These are phyloP conservation scores for Enteromius radiatus DNA, from an alignment of 2,797 vertebrate species.

Conservation along the genomic window DNA sequence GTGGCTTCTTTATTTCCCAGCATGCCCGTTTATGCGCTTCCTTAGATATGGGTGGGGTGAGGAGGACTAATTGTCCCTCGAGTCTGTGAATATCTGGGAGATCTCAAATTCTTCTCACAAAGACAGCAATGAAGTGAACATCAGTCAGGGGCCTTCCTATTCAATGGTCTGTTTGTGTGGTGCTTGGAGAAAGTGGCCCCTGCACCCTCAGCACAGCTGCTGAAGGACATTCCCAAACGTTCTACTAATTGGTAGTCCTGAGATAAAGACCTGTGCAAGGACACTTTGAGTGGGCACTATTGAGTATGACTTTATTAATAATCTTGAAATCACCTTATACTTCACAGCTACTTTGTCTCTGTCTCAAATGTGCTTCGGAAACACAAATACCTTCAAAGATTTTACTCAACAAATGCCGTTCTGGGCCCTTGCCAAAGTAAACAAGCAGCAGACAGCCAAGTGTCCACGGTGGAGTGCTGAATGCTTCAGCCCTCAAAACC, in stretches of 20 bases:
- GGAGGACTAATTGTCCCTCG: slow-evolving; percentile 50
- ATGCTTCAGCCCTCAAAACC: slow-evolving; percentile 64
- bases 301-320: background rate
- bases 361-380: background rate
- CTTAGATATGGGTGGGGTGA: slow-evolving; percentile 63
- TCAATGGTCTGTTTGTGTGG: slow-evolving; percentile 65
- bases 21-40: slow-evolving; percentile 57
- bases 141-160: slow-evolving; percentile 68
- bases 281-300: background rate
- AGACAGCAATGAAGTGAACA: slow-evolving; percentile 64
- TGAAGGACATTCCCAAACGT: slow-evolving; percentile 66
- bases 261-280: slow-evolving; percentile 24
- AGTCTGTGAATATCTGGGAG: slow-evolving; percentile 64
- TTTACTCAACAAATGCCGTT: slow-evolving; percentile 37
- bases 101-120: slow-evolving; percentile 68
- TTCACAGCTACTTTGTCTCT: slow-evolving; percentile 8
- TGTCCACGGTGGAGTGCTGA: slow-evolving; percentile 65
- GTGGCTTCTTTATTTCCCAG: slow-evolving; percentile 48
- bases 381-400: slow-evolving; percentile 46
- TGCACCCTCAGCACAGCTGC: slow-evolving; percentile 63
- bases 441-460: slow-evolving; percentile 33
- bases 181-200: slow-evolving; percentile 61
- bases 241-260: slow-evolving; percentile 54
- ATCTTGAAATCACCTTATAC: background rate
- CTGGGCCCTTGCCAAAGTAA: slow-evolving; percentile 37